Evolutionary conservation across 2,113 vertebrate species (phyloP).

Genomic region (Petrocephalus microphthalmus): DNA sequence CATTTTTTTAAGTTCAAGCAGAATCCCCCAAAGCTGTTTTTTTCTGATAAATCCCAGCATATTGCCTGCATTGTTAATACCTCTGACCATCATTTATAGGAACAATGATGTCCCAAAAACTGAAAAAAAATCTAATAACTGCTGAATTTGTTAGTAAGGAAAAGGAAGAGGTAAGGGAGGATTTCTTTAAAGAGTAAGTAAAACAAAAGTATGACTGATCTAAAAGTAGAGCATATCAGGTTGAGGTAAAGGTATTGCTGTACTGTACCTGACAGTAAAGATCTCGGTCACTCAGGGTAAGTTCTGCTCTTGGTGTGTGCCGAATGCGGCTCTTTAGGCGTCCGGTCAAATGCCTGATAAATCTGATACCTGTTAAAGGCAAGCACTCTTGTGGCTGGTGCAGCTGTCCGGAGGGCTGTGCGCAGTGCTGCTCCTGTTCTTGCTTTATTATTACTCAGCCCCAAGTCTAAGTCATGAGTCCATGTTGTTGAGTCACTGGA

Average conservation of each 20-base stretch:
- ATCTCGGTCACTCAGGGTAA: neutral
- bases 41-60: neutral
- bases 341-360: neutral
- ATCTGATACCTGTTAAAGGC: neutral
- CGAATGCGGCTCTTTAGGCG: neutral
- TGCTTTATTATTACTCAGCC: neutral
- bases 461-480: neutral
- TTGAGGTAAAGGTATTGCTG: neutral
- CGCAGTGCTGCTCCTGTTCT: neutral
- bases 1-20: neutral
- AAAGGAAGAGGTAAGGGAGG: neutral
- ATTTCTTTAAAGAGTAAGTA: neutral
- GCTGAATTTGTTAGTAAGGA: neutral
- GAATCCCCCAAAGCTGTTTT: neutral
- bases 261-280: neutral
- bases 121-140: neutral
- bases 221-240: neutral
- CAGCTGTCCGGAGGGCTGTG: neutral
- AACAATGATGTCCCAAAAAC: neutral
- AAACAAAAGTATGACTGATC: neutral
- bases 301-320: neutral
- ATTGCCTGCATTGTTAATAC: neutral
- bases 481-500: neutral
- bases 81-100: neutral
- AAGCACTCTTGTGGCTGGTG: neutral